phyloP scores from a whole-genome alignment of 2,113 vertebrate genomes.

The Maylandia zebra region DNA sequence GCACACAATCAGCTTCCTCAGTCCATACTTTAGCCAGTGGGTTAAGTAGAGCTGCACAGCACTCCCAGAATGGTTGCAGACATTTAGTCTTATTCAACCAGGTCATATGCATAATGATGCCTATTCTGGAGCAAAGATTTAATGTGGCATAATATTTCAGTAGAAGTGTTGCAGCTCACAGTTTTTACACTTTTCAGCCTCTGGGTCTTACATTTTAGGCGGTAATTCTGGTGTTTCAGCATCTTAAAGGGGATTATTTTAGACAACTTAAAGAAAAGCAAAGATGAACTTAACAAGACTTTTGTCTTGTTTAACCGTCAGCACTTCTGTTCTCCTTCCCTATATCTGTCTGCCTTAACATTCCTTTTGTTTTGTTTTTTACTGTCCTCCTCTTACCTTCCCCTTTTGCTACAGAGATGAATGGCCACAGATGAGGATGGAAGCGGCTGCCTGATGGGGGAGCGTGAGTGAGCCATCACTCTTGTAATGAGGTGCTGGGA shows the following conservation, averaged over 20 bases:
- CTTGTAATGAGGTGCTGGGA: constrained; percentile 40
- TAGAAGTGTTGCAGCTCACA: not conserved
- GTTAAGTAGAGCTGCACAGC: not conserved
- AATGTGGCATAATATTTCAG: not conserved
- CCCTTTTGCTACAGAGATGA: constrained; percentile 33
- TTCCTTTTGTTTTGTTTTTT: not conserved
- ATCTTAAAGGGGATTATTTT: not conserved
- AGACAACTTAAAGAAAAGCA: not conserved
- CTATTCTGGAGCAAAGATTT: not conserved
- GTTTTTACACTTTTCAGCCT: not conserved
- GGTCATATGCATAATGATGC: not conserved
- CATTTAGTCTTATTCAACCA: not conserved
- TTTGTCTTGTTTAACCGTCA: not conserved
- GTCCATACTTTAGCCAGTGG: not conserved
- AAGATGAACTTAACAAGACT: not conserved
- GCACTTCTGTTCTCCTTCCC: not conserved
- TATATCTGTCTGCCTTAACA: not conserved
- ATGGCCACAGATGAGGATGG: constrained; percentile 25
- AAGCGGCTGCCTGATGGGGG: constrained; percentile 19
- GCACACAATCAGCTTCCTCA: not conserved
- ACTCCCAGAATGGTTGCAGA: not conserved
- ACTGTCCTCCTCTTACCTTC: not conserved
- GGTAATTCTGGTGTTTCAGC: not conserved
- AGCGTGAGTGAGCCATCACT: constrained; percentile 41
- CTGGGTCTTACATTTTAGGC: not conserved